These are phyloP conservation scores for Xenus cinereus DNA, from an alignment of 2,113 vertebrate genomes.

Conservation along the genomic window DNA sequence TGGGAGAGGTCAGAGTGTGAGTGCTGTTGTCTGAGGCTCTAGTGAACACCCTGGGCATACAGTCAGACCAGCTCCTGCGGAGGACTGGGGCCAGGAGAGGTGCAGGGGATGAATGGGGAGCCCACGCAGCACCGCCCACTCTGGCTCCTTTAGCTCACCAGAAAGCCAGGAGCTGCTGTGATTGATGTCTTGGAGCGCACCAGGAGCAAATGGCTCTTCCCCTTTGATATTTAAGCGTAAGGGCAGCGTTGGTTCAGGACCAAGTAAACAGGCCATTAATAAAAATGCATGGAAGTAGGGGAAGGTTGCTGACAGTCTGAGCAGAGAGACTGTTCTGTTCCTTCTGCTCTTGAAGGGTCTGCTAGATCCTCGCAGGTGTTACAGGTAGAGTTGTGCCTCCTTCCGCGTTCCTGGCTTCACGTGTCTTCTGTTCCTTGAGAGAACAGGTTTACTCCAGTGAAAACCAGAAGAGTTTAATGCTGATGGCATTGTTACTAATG, in stretches of 20 bases:
- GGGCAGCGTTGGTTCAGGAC: slow-evolving; percentile 5
- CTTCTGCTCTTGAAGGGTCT: background rate
- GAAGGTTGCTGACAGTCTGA: background rate
- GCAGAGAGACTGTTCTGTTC: slow-evolving; percentile 1
- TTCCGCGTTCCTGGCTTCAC: background rate
- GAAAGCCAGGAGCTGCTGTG: background rate
- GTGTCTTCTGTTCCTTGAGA: background rate
- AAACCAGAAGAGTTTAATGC: background rate
- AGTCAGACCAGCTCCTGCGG: background rate
- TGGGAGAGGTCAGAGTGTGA: background rate
- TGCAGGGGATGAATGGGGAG: slow-evolving; percentile 38
- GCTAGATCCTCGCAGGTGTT: background rate
- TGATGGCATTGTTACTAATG: background rate
- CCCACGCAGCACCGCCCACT: background rate
- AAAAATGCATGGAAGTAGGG: slow-evolving; percentile 28
- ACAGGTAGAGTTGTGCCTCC: background rate
- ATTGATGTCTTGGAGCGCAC: background rate
- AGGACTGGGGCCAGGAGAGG: background rate
- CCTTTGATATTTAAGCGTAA: background rate
- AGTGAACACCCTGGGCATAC: background rate
- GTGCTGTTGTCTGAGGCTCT: background rate
- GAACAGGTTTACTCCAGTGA: background rate
- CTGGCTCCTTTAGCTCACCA: background rate
- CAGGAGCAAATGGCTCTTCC: background rate
- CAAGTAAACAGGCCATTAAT: slow-evolving; percentile 50